Conservation (phyloP, 2,797 vertebrate genomes). For the Jordanella pulchra region DNA sequence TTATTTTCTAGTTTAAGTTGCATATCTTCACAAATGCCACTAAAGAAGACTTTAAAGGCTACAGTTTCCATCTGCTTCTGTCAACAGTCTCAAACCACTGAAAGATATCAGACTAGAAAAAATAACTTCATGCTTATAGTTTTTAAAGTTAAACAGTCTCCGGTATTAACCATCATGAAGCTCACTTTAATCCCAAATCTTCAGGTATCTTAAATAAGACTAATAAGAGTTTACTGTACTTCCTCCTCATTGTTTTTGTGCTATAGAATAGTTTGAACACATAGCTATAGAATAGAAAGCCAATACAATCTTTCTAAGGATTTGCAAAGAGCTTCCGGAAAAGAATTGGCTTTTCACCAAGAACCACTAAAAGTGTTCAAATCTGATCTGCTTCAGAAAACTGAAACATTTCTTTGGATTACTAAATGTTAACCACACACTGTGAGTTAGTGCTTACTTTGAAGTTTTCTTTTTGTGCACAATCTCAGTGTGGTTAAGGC, state of each 20-base stretch:
- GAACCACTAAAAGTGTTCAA: too few species aligned
- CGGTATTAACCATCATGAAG: conserved; percentile 2
- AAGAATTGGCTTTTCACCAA: too few species aligned
- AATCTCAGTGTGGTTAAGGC: not conserved
- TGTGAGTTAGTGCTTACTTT: not conserved
- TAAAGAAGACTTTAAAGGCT: conserved; percentile 23
- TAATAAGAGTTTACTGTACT: not conserved
- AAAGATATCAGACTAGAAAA: conserved; percentile 25
- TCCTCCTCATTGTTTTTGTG: not conserved
- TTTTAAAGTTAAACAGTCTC: conserved; percentile 8
- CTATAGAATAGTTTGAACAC: too few species aligned
- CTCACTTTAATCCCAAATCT: conserved; percentile 8
- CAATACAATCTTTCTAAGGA: not conserved
- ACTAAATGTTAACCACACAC: not conserved
- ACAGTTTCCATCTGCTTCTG: conserved; percentile 8
- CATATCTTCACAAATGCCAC: not conserved
- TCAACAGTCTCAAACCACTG: conserved; percentile 19
- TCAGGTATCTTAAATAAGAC: conserved; percentile 3
- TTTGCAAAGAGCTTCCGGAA: not conserved
- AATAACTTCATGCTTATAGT: not conserved
- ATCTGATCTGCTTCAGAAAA: conserved; percentile 1
- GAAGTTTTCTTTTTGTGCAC: not conserved
- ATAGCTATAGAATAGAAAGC: too few species aligned
- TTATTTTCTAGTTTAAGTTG: not conserved
- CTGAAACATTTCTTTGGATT: not conserved